These are phyloP conservation scores for Empis livida DNA, from an alignment of 2,888 invertebrate genomes.

Conservation along the genomic window DNA sequence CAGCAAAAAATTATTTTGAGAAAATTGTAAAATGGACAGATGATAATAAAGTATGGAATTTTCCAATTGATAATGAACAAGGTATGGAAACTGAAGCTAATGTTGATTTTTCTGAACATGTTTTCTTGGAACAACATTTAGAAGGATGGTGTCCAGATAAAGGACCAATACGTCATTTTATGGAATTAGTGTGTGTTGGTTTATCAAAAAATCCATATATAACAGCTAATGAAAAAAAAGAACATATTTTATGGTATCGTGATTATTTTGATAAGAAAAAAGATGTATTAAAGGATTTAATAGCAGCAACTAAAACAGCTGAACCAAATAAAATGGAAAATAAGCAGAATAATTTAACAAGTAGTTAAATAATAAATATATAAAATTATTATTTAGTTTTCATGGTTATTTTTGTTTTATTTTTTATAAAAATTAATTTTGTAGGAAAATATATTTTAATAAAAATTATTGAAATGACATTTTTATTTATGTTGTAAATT, in stretches of 20 bases:
- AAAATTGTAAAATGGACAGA: constrained; percentile 91
- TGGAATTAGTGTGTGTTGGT: constrained; percentile 91
- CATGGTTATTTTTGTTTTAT: not conserved
- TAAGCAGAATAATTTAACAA: not conserved
- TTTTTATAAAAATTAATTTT: not conserved
- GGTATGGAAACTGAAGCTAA: constrained; percentile 54
- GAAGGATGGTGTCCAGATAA: constrained; percentile 78
- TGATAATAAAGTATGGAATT: constrained; percentile 89
- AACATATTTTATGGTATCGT: constrained; percentile 83
- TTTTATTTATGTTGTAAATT: too few relatives aligned
- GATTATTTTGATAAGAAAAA: constrained; percentile 78
- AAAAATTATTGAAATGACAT: too few relatives aligned
- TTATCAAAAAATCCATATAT: constrained; percentile 90
- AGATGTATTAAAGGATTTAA: constrained; percentile 43
- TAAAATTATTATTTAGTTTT: not conserved
- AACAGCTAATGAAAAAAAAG: constrained; percentile 72
- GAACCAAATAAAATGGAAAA: not conserved
- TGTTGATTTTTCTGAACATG: constrained; percentile 82
- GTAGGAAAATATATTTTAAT: too few relatives aligned
- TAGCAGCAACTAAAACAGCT: constrained; percentile 13
- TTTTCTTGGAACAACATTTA: constrained; percentile 79
- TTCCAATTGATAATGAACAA: constrained; percentile 95
- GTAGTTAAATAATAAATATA: not conserved
- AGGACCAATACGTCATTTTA: constrained; percentile 90
- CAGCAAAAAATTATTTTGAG: constrained; percentile 80